A percentile compares a stretch with the other conserved stretches of the same genome.
These are phyloP conservation scores for Cyprinodon tularosa DNA, from an alignment of 2,113 vertebrate genomes.

Conservation along the genomic window DNA sequence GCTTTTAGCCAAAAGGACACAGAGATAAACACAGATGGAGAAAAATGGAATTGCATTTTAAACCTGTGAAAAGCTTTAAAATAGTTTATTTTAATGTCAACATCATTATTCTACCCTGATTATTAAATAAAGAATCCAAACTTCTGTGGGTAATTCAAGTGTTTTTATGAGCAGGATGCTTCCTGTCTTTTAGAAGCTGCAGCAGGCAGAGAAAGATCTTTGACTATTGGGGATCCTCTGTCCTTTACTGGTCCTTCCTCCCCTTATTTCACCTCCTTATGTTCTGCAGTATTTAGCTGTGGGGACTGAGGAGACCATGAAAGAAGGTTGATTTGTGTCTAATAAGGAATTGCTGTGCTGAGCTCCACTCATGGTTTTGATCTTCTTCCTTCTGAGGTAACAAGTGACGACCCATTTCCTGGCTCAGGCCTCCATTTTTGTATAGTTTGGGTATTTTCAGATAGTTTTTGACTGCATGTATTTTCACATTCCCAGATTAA, in stretches of 20 bases:
- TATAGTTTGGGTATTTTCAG: too few relatives aligned
- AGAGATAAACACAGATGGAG: constrained; percentile 38
- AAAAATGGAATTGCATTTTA: neutral
- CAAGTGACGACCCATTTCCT: neutral
- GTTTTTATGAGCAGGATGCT: too few relatives aligned
- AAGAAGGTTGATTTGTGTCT: neutral
- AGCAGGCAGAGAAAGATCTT: too few relatives aligned
- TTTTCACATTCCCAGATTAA: neutral
- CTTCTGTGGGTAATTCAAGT: too few relatives aligned
- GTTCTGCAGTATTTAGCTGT: too few relatives aligned
- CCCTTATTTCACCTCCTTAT: too few relatives aligned
- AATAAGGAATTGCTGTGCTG: neutral
- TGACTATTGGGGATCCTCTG: too few relatives aligned
- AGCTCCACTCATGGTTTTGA: too few relatives aligned
- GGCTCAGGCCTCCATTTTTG: neutral
- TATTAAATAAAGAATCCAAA: neutral
- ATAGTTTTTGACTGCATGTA: neutral
- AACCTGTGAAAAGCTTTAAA: neutral
- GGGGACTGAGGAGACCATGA: too few relatives aligned
- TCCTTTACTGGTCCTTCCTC: too few relatives aligned
- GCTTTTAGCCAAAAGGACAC: constrained; percentile 58
- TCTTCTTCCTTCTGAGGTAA: neutral
- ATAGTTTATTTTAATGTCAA: neutral
- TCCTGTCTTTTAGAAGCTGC: too few relatives aligned
- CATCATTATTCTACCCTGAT: neutral